Percentiles rank a stretch among this genome's conserved stretches.
Conservation (phyloP, 2,888 invertebrate genomes). For the Caenorhabditis japonica region DNA sequence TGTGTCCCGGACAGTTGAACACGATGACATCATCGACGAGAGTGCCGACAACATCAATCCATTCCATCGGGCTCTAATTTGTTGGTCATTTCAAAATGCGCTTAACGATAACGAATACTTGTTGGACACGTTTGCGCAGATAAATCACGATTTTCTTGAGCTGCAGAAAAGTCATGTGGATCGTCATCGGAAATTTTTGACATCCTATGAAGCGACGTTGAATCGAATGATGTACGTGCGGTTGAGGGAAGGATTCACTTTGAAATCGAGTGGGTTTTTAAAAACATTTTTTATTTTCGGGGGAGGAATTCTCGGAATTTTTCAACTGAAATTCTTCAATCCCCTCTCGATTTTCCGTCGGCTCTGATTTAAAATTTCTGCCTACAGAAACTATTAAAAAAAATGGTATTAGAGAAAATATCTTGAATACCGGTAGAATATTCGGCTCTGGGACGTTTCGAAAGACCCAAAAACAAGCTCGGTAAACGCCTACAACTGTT, state of each 20-base stretch:
- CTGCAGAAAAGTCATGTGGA: constrained; percentile 60
- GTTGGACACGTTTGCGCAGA: constrained; percentile 51
- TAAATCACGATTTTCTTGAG: constrained; percentile 80
- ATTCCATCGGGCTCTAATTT: constrained; percentile 80
- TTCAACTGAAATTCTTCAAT: too few species aligned
- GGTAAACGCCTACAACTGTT: too few species aligned
- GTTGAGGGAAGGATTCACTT: constrained; percentile 85
- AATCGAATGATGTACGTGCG: constrained; percentile 84
- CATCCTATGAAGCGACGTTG: constrained; percentile 76
- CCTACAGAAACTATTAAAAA: too few species aligned
- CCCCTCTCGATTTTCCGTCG: too few species aligned
- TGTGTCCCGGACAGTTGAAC: constrained; percentile 4
- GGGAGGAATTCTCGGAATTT: neutral
- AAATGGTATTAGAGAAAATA: too few species aligned
- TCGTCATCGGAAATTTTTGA: constrained; percentile 48
- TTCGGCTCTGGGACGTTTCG: too few species aligned
- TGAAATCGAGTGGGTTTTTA: constrained; percentile 79
- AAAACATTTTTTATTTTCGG: neutral
- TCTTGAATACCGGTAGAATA: too few species aligned
- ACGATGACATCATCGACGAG: constrained; percentile 13
- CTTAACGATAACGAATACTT: constrained; percentile 72
- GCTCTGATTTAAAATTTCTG: too few species aligned
- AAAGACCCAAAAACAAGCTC: too few species aligned
- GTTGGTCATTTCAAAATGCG: constrained; percentile 82
- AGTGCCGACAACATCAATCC: constrained; percentile 23